Evolutionary conservation across 2,888 invertebrate genomes (phyloP).

Genomic region (Tribolium freemani): DNA sequence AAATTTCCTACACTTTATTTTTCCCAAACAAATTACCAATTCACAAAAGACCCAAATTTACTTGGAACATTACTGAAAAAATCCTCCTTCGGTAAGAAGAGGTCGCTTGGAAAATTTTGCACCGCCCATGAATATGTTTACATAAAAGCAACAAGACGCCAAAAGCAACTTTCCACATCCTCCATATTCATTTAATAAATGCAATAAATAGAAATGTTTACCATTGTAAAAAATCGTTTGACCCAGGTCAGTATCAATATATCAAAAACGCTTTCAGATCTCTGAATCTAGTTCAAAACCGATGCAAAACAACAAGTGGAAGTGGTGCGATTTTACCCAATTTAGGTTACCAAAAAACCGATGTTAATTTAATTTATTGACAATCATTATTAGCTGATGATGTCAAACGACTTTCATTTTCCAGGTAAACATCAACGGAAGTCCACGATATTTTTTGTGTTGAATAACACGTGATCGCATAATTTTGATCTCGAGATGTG

Average conservation of each 20-base stretch:
- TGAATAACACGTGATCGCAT: conserved; percentile 15
- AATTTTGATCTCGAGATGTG: background rate
- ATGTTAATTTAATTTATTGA: conserved; percentile 39
- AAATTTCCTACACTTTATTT: background rate
- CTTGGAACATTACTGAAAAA: background rate
- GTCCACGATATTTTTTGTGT: conserved; percentile 14
- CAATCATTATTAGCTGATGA: conserved; percentile 38
- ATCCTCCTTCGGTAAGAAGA: background rate
- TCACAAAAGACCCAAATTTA: background rate
- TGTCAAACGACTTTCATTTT: conserved; percentile 43
- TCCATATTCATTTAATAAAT: conserved; percentile 1
- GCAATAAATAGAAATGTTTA: conserved; percentile 26
- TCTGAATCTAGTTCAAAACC: conserved; percentile 16
- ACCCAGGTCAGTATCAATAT: conserved; percentile 27
- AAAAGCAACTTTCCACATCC: conserved; percentile 31
- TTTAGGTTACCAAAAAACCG: conserved; percentile 32
- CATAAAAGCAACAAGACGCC: conserved; percentile 11
- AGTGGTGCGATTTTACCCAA: conserved; percentile 31
- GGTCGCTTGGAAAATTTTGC: conserved; percentile 28
- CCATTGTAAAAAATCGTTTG: conserved; percentile 9
- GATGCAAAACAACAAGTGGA: conserved; percentile 18
- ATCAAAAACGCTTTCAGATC: conserved; percentile 23
- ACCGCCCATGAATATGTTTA: conserved; percentile 21
- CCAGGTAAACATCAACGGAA: conserved; percentile 28
- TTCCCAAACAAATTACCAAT: background rate